Base-by-base conservation (phyloP, 2,113 vertebrate genomes). In the Fulmarus glacialis region DNA sequence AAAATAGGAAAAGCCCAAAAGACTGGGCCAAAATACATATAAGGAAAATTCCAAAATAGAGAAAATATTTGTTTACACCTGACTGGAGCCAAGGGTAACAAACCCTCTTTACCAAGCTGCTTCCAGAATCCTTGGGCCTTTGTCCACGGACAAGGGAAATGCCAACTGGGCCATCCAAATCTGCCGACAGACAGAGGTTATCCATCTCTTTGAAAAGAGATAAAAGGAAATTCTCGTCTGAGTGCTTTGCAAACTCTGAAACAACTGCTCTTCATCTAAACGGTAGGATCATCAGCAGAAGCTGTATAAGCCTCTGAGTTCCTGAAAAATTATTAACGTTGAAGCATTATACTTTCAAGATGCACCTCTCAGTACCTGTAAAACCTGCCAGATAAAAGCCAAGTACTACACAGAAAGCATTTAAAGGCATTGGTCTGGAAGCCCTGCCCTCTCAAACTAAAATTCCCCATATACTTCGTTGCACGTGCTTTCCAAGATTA, bases 161-260 rank as follows among this genome's bases (percentile, higher is more conserved):
- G 18, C 93, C 95, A 97, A 82, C n/a, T 40, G 81, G 68, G 59
- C 87, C 93, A 96, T 91, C 85, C 89, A 88, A 84, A 80, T 74
- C 68, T 84, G 93, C 68, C 24, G 6, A 52, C 19, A 81, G 64
- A 78, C 56, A 95, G 74, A 85, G 91, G 70, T 96, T 96, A 96
- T 70, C 74, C 58, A 88, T 63, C 79, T 70, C 45, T 87, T 70
- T 85, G 72, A 93, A 87, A 75, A 74, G 74, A 34, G 56, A 80
- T 55, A 52, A 93, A 94, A 93, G 75, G 60, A 79, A 70, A 78
- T 75, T 87, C 77, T 64, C 24, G 17, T 58, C 40, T 55, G 86
- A 90, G 59, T 63, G 48, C 85, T 63, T 14, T 83, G 75, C 56
- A 90, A 96, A 85, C 94, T 85, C 77, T 75, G 52, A 59, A 68